phyloP scores from a whole-genome alignment of 2,888 invertebrate genomes.

The Thera britannica region DNA sequence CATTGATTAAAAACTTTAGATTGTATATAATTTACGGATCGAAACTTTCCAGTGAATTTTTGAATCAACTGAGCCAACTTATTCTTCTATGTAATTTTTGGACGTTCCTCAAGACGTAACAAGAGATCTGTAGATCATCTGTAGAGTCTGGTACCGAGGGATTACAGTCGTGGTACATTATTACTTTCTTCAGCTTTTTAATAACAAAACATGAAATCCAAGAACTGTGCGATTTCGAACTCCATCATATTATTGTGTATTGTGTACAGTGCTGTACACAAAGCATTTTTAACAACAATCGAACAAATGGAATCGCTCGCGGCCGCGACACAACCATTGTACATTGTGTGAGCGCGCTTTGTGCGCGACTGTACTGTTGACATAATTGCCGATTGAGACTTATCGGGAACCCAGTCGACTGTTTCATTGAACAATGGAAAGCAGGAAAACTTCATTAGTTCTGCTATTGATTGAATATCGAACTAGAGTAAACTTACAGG shows the following conservation, averaged over 20 bases:
- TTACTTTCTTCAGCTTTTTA: not conserved
- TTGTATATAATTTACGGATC: too few relatives aligned
- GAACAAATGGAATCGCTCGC: slow-evolving; percentile 22
- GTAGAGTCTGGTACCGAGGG: too few relatives aligned
- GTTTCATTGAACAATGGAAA: slow-evolving; percentile 32
- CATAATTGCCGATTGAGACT: slow-evolving; percentile 29
- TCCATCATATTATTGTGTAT: slow-evolving; percentile 10
- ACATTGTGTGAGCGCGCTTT: slow-evolving; percentile 20
- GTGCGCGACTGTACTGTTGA: slow-evolving; percentile 21
- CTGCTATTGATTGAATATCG: slow-evolving; percentile 14
- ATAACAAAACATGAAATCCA: not conserved
- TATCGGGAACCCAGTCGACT: slow-evolving; percentile 26
- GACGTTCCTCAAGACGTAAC: too few relatives aligned
- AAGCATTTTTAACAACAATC: slow-evolving; percentile 31
- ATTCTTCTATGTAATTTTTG: too few relatives aligned
- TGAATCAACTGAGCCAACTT: too few relatives aligned
- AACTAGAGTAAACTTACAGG: not conserved
- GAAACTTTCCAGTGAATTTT: not conserved
- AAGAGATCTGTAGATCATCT: not conserved
- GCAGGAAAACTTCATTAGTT: slow-evolving; percentile 31
- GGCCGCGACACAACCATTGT: slow-evolving; percentile 27
- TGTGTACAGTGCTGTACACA: slow-evolving; percentile 10
- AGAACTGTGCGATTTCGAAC: slow-evolving; percentile 9
- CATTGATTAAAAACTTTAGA: not conserved
- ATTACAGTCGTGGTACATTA: not conserved